A percentile compares a stretch with the other conserved stretches of the same genome.
Conservation (phyloP, 30 jellyfish, hydroid and myxozoan genomes). For the Haliclystus octoradiatus region DNA sequence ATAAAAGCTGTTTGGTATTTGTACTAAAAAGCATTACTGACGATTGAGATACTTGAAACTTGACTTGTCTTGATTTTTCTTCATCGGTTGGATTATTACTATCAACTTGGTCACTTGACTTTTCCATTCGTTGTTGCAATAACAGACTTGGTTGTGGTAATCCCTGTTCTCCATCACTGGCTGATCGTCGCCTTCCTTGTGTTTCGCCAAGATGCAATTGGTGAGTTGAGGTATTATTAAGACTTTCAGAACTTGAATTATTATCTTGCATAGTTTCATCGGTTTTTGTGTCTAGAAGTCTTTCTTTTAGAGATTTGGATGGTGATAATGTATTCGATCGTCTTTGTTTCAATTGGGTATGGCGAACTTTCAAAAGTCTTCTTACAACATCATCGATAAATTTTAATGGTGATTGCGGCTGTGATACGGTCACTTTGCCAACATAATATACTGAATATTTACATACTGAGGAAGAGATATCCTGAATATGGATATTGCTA, state of each 20-base stretch:
- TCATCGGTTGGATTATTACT: conserved; percentile 47
- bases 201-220: background rate
- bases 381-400: conserved; percentile 68
- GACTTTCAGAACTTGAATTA: background rate
- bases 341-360: background rate
- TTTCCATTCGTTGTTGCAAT: background rate
- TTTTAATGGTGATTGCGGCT: conserved; percentile 87
- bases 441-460: conserved; percentile 81
- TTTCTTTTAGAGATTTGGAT: background rate
- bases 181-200: conserved; percentile 34
- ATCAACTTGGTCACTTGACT: conserved; percentile 5
- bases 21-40: conserved; percentile 77
- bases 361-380: conserved; percentile 29
- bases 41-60: conserved; percentile 61
- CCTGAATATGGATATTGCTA: conserved; percentile 53
- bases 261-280: background rate
- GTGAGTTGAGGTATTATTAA: background rate
- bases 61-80: conserved; percentile 58
- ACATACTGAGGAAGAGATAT: conserved; percentile 42
- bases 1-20: conserved; percentile 54
- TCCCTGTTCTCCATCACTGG: conserved; percentile 74
- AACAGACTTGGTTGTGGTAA: conserved; percentile 2
- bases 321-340: background rate
- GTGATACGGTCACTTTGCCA: conserved; percentile 84
- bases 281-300: background rate